Conservation (phyloP, 2,888 invertebrate species). For the Brachynemurus nebulosus region DNA sequence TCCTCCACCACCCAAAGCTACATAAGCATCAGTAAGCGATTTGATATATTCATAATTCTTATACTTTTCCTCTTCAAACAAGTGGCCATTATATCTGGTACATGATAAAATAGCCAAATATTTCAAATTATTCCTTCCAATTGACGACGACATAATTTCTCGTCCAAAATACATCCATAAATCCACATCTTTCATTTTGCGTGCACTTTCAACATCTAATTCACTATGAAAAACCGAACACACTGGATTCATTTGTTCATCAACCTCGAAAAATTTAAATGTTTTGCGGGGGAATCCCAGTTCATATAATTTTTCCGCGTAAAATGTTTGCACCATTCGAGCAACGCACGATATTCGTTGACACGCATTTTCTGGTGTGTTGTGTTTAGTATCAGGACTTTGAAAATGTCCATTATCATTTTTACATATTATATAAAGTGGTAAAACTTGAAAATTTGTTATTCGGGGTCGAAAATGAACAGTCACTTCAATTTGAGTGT, state of each 20-base stretch:
- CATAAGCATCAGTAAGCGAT: conserved; percentile 60
- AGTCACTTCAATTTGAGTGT: neutral
- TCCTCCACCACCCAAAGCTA: conserved; percentile 86
- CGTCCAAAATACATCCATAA: conserved; percentile 76
- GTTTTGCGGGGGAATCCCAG: conserved; percentile 65
- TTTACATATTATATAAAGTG: conserved; percentile 70
- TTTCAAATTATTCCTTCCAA: conserved; percentile 56
- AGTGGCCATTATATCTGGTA: conserved; percentile 56
- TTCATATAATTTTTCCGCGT: conserved; percentile 75
- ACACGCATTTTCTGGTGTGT: conserved; percentile 56
- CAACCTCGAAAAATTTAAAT: conserved; percentile 59
- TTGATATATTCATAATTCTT: conserved; percentile 55
- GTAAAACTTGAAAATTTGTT: conserved; percentile 50
- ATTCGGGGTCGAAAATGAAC: conserved; percentile 39
- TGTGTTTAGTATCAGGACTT: conserved; percentile 33
- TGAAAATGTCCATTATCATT: conserved; percentile 70
- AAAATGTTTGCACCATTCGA: conserved; percentile 70
- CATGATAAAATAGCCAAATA: conserved; percentile 83
- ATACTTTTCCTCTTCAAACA: conserved; percentile 39
- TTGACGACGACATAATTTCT: conserved; percentile 61
- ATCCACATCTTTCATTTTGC: conserved; percentile 58
- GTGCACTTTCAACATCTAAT: conserved; percentile 53
- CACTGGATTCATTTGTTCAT: conserved; percentile 39
- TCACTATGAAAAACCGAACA: conserved; percentile 63
- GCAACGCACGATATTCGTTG: conserved; percentile 61